Conservation (phyloP, 2,797 vertebrate species). For the Macrochelys suwanniensis region DNA sequence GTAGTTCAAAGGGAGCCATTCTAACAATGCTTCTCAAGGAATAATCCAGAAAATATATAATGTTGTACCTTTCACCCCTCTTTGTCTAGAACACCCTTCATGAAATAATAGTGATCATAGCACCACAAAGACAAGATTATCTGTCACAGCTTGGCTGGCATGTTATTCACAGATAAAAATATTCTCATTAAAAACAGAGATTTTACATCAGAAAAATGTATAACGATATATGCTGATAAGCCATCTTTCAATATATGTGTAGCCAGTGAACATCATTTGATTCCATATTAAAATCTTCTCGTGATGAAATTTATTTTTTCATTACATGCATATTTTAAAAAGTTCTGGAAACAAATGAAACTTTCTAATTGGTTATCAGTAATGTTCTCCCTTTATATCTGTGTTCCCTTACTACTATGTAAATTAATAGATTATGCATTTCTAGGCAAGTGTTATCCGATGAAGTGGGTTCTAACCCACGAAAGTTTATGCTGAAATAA, state of each 20-base stretch:
- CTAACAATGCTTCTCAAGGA: slow-evolving; percentile 21
- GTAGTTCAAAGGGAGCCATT: not conserved
- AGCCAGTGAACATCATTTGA: not conserved
- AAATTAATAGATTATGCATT: not conserved
- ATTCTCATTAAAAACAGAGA: not conserved
- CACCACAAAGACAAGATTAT: not conserved
- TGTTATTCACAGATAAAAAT: not conserved
- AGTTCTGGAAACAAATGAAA: not conserved
- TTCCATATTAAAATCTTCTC: not conserved
- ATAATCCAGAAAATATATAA: not conserved
- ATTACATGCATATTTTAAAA: not conserved
- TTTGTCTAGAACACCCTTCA: not conserved
- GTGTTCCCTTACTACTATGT: not conserved
- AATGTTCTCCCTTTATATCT: not conserved
- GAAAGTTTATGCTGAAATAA: too few species aligned
- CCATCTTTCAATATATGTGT: not conserved
- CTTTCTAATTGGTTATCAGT: not conserved
- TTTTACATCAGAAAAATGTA: not conserved
- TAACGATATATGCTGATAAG: not conserved
- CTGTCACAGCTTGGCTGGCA: not conserved
- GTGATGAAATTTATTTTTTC: not conserved
- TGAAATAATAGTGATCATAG: not conserved
- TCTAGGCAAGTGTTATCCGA: not conserved
- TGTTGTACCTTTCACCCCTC: not conserved
- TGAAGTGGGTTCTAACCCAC: too few species aligned